Evolutionary conservation across 1,140 invertebrate genomes (phyloP), one percentile per base, ranked within the genome.

Genomic region (Nebria ingens): DNA sequence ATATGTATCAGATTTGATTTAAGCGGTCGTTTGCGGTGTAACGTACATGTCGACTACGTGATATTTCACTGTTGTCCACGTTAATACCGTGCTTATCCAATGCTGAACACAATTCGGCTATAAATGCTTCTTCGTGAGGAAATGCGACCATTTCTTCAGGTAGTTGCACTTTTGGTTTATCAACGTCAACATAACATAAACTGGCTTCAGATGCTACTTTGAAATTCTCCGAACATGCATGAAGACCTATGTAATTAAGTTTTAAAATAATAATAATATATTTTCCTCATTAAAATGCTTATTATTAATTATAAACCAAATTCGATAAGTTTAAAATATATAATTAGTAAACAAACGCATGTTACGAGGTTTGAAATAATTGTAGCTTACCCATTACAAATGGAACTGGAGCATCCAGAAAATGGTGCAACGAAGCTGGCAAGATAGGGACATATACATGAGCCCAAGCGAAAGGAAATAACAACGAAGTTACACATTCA

Each of bases 391-490:
- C 97, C 96, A 99, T 99, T 54, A 99, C 86, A 72, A 96, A 99
- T 15, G 97, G 97, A 21, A 99, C 96, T 0, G 97, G 97, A 11
- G 97, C 97, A 76, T 99, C 97, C 12, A 99, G 78, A 74, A 99
- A 99, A 68, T 98, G 93, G 62, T 93, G 85, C 49, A 98, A 76
- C 15, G 93, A 92, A 19, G 93, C 86, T 1, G 97, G 97, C 58
- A 99, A 75, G 65, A 99, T 98, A 2, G 97, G 97, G 20, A 98
- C 97, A 73, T 99, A 99, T 0, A 98, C 95, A 71, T 99, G 94
- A 53, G 95, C 93, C 97, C 97, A 99, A 3, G 83, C 76, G 69
- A 98, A 99, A 0, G 97, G 97, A 68, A 97, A 92, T 2, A 98
- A 72, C 19, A 99, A 74, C 0, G 88, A 79, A 21, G 85, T 90